Base-by-base conservation (phyloP, 2,888 invertebrate species). In the Electrophaes corylata region DNA sequence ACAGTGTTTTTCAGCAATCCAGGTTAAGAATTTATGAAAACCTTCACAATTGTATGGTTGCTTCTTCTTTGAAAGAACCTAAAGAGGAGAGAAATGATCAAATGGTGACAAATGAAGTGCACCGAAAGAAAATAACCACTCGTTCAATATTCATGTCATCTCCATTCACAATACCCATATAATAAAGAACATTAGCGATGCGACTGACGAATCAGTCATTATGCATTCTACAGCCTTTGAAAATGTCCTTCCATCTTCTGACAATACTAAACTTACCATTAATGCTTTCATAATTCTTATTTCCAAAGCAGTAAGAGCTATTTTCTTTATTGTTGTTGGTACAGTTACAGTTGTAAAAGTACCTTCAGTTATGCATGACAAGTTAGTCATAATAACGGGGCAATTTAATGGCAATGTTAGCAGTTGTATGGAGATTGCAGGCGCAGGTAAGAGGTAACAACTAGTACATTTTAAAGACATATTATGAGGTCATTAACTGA, bases 141-240 rank as follows among this genome's bases (percentile, higher is more conserved):
- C 44, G 54, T 70, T 78, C 69, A 78, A 76, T 79, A 80, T 81
- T 76, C 80, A 80, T 71, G 64, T 66, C 70, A 74, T 71, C 71
- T 67, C 60, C 67, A 64, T 62, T 71, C 68, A 76, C 77, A 78
- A 77, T 77, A 75, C 69, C 66, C 69, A 69, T 69, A 74, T 74
- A 76, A 79, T 78, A 76, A 73, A 73, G 70, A 65, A 65, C 70
- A 83, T 83, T 84, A 83, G 73, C 69, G 66, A 84, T 83, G 84
- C 85, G 75, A 69, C 69, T 70, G 70, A 75, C 79, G 76, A 76
- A 79, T 78, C 73, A 77, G 76, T 79, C 79, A 81, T 81, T 84
- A 81, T 82, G 78, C 78, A 83, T 76, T 74, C 78, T 70, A 71
- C 67, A 74, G 68, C 75, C 75, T 78, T 78, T 73, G 69, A 75